Base-by-base conservation (phyloP, 2,113 vertebrate genomes). In the Lichenostomus cassidix region DNA sequence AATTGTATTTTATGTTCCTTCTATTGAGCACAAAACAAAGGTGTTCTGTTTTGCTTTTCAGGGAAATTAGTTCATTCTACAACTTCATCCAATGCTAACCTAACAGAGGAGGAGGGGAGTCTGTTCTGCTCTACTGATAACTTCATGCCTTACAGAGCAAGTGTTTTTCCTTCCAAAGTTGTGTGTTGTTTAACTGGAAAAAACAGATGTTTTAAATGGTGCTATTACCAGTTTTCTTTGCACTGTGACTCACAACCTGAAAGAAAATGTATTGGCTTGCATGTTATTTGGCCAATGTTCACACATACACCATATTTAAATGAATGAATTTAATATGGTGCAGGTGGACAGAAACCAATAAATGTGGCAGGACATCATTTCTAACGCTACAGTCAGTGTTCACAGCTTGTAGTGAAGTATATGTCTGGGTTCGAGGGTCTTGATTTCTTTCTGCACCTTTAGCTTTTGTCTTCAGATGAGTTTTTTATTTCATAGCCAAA, bases 381-480 rank as follows among this genome's bases (percentile, higher is more conserved):
- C 41, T 85, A 53, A 52, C 0, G 0, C 8, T 47, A 18, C 24
- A 41, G 25, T 39, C 4, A 20, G 7, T 12, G 27, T 59, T 81
- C 29, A 70, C 24, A 83, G 5, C 14, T 70, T 27, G 27, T 11
- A 67, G 17, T 75, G 63, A 74, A 65, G 7, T 59, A 8, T 47
- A 0, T 23, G 3, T 69, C 23, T 44, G 20, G 31, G 23, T 86
- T 73, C 33, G 69, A 47, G 11, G 9, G 14, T 68, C 8, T 60
- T 4, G 0, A 60, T 84, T 77, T 78, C 19, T 67, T 62, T 85
- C 58, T 52, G 5, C 8, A 69, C 15, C 4, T 90, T 80, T 53
- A 37, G 23, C 35, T 79, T 68, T 60, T 46, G 15, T 76, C 58
- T 83, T 87, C 37, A 62, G 11, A 12, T 52, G 4, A 82, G 27